Base-by-base conservation (phyloP, 2,888 invertebrate genomes). In the Subacronicta megacephala region DNA sequence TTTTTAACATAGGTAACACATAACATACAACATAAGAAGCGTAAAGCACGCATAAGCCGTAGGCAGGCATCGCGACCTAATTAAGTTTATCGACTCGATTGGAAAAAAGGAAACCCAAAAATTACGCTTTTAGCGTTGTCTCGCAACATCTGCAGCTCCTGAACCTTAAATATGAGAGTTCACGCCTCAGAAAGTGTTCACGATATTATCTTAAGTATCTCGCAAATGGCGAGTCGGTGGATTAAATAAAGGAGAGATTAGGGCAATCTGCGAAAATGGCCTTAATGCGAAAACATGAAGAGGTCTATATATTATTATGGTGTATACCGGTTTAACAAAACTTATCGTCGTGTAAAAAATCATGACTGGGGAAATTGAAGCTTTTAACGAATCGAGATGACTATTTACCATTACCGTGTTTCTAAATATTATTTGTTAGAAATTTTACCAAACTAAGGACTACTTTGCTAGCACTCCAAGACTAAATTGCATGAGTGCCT, bases 161-260 rank as follows among this genome's bases (percentile, higher is more conserved):
- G 35, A 51, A 53, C 57, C 47, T 52, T 42, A 72, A 70, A 57
- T 71, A 63, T 67, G 45, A 51, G 50, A 67, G 45, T 44, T 43
- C 51, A 63, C 47, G 54, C 37, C 46, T 52, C 16, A 45, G 41
- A 36, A 51, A 52, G 18, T 58, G 57, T 61, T 55, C 54, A 7
- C 41, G 60, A 72, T 72, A n/a, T 63, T 63, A 71, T 72, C 68
- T 71, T 38, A 72, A 71, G 60, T 72, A 55, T 60, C 52, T 42
- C 31, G 46, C 52, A 64, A 72, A 68, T 47, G 69, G 56, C 18
- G 52, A 68, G 45, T 54, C 23, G 26, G 44, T 42, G 59, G 63
- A 71, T 71, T 71, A 57, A 63, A 63, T 71, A 72, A 63, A 59
- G 55, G 45, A 59, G 12, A 72, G 56, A 72, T 70, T 63, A 64